Evolutionary conservation across 2,888 invertebrate genomes (phyloP).

Genomic region (Anoncus sp.): DNA sequence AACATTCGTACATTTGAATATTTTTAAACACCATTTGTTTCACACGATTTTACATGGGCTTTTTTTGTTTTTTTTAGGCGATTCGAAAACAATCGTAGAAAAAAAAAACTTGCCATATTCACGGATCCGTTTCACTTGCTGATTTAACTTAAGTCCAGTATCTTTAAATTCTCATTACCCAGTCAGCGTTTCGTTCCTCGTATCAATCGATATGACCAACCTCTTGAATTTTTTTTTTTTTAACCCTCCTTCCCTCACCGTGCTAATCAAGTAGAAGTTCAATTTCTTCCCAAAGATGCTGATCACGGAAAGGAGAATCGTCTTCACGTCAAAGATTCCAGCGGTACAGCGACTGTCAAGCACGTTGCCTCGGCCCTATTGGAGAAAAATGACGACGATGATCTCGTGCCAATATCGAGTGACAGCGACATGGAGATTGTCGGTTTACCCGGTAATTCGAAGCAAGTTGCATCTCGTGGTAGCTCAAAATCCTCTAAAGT

Average conservation of each 20-base stretch:
- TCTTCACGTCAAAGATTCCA: slow-evolving; percentile 74
- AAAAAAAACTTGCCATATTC: too few relatives aligned
- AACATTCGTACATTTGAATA: too few relatives aligned
- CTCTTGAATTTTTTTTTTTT: too few relatives aligned
- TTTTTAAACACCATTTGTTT: too few relatives aligned
- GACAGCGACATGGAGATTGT: slow-evolving; percentile 81
- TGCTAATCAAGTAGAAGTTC: slow-evolving; percentile 79
- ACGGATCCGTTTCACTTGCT: too few relatives aligned
- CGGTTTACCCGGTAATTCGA: slow-evolving; percentile 72
- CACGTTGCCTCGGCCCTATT: slow-evolving; percentile 50
- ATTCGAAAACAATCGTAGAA: too few relatives aligned
- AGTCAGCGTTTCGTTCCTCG: too few relatives aligned
- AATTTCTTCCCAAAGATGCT: slow-evolving; percentile 79
- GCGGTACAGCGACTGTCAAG: slow-evolving; percentile 66
- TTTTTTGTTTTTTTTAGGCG: too few relatives aligned
- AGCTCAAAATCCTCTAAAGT: slow-evolving; percentile 59
- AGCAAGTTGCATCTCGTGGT: slow-evolving; percentile 59
- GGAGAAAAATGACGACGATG: slow-evolving; percentile 70
- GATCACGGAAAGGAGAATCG: slow-evolving; percentile 81
- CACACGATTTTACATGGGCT: too few relatives aligned
- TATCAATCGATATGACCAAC: too few relatives aligned
- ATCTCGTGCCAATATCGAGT: slow-evolving; percentile 80
- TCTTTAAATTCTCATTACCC: too few relatives aligned
- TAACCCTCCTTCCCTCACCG: slow-evolving; percentile 14
- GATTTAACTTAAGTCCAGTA: too few relatives aligned